Base-by-base conservation (phyloP, 2,113 vertebrate genomes). In the Erpornis zantholeuca region DNA sequence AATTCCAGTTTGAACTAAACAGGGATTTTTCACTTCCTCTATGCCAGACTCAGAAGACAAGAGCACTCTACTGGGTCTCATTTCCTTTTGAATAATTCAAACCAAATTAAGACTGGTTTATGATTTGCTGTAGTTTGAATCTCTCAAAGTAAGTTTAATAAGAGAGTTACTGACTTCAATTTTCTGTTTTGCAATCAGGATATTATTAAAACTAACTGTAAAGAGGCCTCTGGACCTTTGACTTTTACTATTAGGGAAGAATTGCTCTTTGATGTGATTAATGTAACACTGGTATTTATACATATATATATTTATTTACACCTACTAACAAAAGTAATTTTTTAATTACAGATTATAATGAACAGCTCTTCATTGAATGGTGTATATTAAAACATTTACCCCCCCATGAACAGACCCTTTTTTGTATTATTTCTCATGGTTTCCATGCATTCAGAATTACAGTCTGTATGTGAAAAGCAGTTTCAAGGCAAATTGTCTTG, bases 31-130 rank as follows among this genome's bases (percentile, higher is more conserved):
- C 44, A 90, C 92, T 81, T 68, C 42, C 25, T 59, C 92, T 77
- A 10, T 64, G 57, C 33, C 68, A 76, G 78, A 69, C 36, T 38
- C 33, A 47, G 85, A 90, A 65, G 66, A 82, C 24, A 94, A 66
- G 35, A 79, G 8, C 8, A 36, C 42, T 70, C 75, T 84, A 15
- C 11, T 65, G 59, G 38, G 36, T 86, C 69, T 92, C 49, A 28
- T 90, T 93, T 96, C 59, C 70, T 88, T 45, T 56, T 90, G 53
- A 92, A 96, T 66, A 80, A 85, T 95, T 95, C 92, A 73, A 64
- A 85, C n/a, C 18, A 88, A 86, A 77, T 52, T 53, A 60, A 86
- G 65, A 78, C 25, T 82, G 36, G 33, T 82, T 96, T 93, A 90
- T 73, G 69, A 90, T 90, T 96, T 97, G 52, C 52, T 86, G 27